Base-by-base conservation (phyloP, 2,113 vertebrate species). In the Urocolius indicus region DNA sequence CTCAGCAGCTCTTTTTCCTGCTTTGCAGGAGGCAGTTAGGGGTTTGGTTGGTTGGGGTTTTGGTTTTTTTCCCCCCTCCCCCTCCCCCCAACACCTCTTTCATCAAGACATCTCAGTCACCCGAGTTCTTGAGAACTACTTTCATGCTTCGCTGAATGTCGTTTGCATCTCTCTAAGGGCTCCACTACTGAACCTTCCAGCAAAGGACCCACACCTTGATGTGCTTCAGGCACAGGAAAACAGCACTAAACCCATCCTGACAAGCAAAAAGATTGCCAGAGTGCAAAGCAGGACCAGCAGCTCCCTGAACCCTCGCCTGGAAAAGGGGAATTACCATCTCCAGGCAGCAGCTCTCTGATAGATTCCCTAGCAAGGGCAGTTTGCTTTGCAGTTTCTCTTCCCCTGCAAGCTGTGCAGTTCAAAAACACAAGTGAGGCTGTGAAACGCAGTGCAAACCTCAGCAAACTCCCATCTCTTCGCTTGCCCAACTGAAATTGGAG, bases 171-270 rank as follows among this genome's bases (percentile, higher is more conserved):
- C 87, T 84, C 80, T 79, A 73, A 69, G 87, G 80, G 46, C 9
- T 45, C 68, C 2, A 3, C 11, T 36, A 26, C 54, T 84, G 91
- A 95, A 84, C 84, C 95, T 95, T 94, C 89, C 95, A 96, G 91
- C 84, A 79, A 82, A 58, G 66, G 5, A 13, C 15, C 15, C 27
- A 4, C 81, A 16, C 41, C 0, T 30, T 30, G 52, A 48, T 12
- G 58, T 51, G 43, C 68, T 84, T 29, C 2, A 0, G 34, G 18
- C 73, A 10, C n/a, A 21, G 21, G 36, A 45, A 68, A 51, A n/a
- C n/a, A 46, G 75, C 36, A 8, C 63, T 87, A 68, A 94, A 94
- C 17, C 58, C 55, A 6, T 32, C 67, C 78, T 66, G 80, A 87
- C 74, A 1, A 1, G 34, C 32, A 3, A 34, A 10, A 3, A 81